Evolutionary conservation across 1,140 invertebrate species (phyloP), one percentile per base, ranked within the genome.

Genomic region (Pseudomyrmex pallidus): DNA sequence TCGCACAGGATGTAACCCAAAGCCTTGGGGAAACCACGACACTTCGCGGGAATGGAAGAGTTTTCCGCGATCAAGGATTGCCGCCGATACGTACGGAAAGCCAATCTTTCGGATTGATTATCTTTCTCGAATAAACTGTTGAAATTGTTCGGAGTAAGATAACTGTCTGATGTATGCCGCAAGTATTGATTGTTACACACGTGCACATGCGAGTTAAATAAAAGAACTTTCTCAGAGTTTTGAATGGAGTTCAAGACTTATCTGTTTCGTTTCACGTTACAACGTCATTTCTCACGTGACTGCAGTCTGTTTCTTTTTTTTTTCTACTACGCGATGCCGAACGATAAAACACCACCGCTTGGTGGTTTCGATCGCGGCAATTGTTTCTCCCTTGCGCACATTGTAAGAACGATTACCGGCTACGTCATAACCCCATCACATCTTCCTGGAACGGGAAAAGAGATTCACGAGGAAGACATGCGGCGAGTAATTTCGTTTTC

Each of bases 401-500:
- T 20, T 54, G 48, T 22, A 57, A 72, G 46, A 10, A 46, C 54
- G 48, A 84, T 70, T 56, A 63, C 67, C 1, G 64, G 68, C 62
- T 44, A 35, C 61, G 57, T 70, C 74, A 54, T 35, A 35, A 70
- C 50, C 54, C 56, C 63, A 50, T 63, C 59, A 35, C 35, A 68
- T 84, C 66, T 63, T 72, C 22, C 52, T 89, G 76, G 67, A 89
- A 89, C 83, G 72, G 64, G 85, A 86, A 84, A 82, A 77, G 85
- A 84, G 85, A 84, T 83, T 74, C 63, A 54, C 73, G 73, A 61
- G 73, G 76, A 86, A 88, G 82, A 84, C 87, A 61, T 74, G 66
- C 86, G 87, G 64, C 82, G 85, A 86, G 89, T 90, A 90, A 90
- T 90, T 90, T 90, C 85, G 89, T 85, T 90, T 90, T 89, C 88